Base-by-base conservation (phyloP, 2,888 invertebrate genomes). In the Eueremaeus valkanovi region DNA sequence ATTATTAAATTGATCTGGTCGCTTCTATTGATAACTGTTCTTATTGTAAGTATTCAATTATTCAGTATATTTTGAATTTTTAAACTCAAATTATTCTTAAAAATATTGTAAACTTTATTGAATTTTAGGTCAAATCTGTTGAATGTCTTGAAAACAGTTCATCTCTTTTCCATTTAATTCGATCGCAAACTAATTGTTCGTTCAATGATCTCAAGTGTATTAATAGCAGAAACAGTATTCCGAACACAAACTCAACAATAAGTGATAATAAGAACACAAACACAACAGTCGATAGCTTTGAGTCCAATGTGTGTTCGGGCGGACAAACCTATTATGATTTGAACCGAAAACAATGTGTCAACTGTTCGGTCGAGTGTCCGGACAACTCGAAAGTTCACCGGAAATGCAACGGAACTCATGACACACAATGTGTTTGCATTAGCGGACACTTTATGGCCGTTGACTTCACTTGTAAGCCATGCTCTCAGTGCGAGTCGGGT, bases 341-440 rank as follows among this genome's bases (percentile, higher is more conserved):
- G 5, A 61, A 29, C 21, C 33, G 16, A 29, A 29, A 66, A 5
- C 31, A 40, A 29, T 74, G 74, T 24, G 13, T 31, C 16, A 40
- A 74, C 6, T 74, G 74, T 51, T 49, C 31, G 40, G 16, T n/a
- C 21, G 76, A 77, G 18, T 83, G 83, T 77, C 79, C 79, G 8
- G 78, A 78, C 36, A 79, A 81, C 66, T 78, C 80, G 3, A 80
- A 78, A 66, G 77, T 81, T 36, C 74, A 78, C 36, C 76, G 76
- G 16, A 76, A 78, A 40, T 83, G 83, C 76, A 83, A 82, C 77
- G 75, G 73, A 16, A 82, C 82, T 3, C 81, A 82, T 72, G 81
- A 83, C 78, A 81, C 81, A 1, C 76, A 80, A 45, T 83, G 83
- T 77, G 80, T 79, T 76, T 83, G 83, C 66, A 79, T 81, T 29